Conservation (phyloP, 2,888 invertebrate genomes). For the Noctua comes region DNA sequence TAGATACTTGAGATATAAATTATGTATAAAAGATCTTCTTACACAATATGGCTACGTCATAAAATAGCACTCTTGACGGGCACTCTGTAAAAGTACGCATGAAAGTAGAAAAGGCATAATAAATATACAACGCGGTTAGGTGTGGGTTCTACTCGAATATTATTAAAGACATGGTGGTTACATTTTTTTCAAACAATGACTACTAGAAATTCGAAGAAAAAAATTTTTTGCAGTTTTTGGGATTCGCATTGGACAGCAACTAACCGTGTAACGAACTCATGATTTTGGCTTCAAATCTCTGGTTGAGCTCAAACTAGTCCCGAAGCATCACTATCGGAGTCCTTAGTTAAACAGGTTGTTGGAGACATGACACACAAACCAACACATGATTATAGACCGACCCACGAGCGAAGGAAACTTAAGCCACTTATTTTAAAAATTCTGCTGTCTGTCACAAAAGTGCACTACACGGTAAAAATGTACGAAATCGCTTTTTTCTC, state of each 20-base stretch:
- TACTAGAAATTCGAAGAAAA: not conserved
- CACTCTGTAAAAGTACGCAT: conserved; percentile 56
- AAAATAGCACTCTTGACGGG: conserved; percentile 61
- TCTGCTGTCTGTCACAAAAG: not conserved
- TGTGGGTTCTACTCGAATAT: not conserved
- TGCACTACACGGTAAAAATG: not conserved
- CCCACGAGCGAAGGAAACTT: not conserved
- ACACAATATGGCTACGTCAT: conserved; percentile 60
- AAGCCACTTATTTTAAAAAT: not conserved
- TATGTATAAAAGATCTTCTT: conserved; percentile 53
- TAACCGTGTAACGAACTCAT: not conserved
- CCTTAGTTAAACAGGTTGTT: not conserved
- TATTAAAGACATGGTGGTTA: not conserved
- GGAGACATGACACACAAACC: not conserved
- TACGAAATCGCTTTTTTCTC: not conserved
- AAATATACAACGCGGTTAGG: conserved; percentile 33
- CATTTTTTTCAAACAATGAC: not conserved
- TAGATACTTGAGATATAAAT: conserved; percentile 49
- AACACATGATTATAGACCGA: too few species aligned
- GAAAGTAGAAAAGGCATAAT: conserved; percentile 48
- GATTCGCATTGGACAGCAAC: not conserved
- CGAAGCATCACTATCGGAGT: not conserved
- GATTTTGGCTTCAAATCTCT: not conserved
- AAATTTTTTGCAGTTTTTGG: too few species aligned
- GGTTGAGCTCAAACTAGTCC: not conserved